A percentile compares a stretch with the other conserved stretches of the same genome.
Evolutionary conservation across 2,797 vertebrate species (phyloP).

Genomic region (Clarias fuscus): DNA sequence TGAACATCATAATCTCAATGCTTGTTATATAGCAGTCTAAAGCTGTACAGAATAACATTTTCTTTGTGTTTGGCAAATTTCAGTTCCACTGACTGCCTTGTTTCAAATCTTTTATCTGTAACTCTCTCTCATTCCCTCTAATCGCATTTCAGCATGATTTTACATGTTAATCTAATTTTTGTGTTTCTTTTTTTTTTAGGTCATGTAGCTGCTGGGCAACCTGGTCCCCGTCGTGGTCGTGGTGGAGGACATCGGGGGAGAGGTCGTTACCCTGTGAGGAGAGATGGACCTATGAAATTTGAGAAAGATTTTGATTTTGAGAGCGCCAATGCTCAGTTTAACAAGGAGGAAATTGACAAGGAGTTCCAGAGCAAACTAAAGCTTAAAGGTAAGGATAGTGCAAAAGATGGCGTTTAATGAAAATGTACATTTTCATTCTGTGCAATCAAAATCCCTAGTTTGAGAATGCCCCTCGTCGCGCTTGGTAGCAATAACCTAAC

Average conservation of each 20-base stretch:
- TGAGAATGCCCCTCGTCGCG: no score
- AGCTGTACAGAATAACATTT: background rate
- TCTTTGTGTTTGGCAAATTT: background rate
- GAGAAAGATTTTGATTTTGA: constrained; percentile 99
- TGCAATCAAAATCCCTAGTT: no score
- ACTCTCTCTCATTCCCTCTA: background rate
- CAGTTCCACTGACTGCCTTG: background rate
- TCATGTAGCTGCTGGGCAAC: constrained; percentile 72
- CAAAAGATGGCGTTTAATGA: background rate
- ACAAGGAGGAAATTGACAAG: constrained; percentile 97
- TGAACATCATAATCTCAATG: background rate
- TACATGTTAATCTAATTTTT: background rate
- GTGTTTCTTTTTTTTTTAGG: background rate
- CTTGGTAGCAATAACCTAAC: background rate
- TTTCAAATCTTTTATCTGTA: background rate
- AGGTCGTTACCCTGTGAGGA: constrained; percentile 84
- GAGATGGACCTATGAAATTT: constrained; percentile 95
- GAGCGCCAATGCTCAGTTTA: constrained; percentile 96
- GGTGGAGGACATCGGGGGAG: constrained; percentile 85
- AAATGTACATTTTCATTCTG: background rate
- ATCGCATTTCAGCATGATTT: constrained; percentile 7
- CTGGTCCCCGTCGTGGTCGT: constrained; percentile 38
- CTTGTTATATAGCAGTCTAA: background rate
- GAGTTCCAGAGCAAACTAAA: constrained; percentile 98
- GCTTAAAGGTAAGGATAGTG: constrained; percentile 82